Base-by-base conservation (phyloP, 2,888 invertebrate genomes). In the Chrysolina americana region DNA sequence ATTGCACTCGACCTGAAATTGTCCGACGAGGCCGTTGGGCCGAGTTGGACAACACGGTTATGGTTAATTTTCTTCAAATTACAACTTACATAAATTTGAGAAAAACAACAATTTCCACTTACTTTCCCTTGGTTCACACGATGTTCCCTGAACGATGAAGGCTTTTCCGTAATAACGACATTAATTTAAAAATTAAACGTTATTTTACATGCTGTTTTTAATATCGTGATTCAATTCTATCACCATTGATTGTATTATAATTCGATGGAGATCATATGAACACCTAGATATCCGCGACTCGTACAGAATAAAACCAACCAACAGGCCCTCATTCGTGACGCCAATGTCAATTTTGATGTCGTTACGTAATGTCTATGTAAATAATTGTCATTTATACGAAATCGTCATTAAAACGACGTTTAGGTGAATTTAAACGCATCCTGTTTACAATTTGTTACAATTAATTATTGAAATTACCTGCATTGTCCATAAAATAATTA, bases 381-480 rank as follows among this genome's bases (percentile, higher is more conserved):
- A 59, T 59, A 59, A 59, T 59, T 59, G 59, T 36, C 59, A 36
- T 59, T 53, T 59, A 59, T 59, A 59, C 13, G 36, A 36, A 59
- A 59, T 28, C 36, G n/a, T 15, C 59, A 66, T 66, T 66, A 44
- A 66, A 66, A 66, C 50, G 17, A 4, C 53, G 53, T 53, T 68
- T 59, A 70, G 36, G 19, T 69, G 50, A 68, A 73, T 73, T 68
- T 56, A 68, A 64, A 59, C 23, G 41, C 47, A 47, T 65, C 59
- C 69, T 69, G 36, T 65, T 56, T 36, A 70, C 66, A 70, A 69
- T 70, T 74, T 70, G 68, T 64, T 44, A 41, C 59, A 68, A 74
- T 65, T 65, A 70, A 70, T 70, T 70, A 70, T 71, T 68, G 63
- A 74, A 74, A 75, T 68, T 75, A 75, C 75, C 75, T 71, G 75